Conservation (phyloP, 2,888 invertebrate species). For the Hirtodrosophila confusa region DNA sequence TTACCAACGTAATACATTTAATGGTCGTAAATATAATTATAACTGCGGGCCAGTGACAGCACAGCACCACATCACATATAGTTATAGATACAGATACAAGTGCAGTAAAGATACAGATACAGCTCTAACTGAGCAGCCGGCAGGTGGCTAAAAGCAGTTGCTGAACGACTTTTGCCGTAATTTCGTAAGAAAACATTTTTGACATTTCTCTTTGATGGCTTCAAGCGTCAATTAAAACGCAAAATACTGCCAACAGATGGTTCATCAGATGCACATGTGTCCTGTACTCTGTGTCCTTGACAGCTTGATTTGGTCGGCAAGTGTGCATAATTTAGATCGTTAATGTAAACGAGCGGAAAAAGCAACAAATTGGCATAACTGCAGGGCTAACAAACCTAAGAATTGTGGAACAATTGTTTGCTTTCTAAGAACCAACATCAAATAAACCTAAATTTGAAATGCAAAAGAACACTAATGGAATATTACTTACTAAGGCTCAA, state of each 20-base stretch:
- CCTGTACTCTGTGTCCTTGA: not conserved
- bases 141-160: slow-evolving; percentile 22
- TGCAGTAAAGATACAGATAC: slow-evolving; percentile 2
- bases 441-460: too few species aligned
- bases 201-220: slow-evolving; percentile 45
- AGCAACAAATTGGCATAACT: not conserved
- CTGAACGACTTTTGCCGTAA: slow-evolving; percentile 23
- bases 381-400: too few species aligned
- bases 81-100: slow-evolving; percentile 1
- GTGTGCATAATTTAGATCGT: slow-evolving; percentile 1
- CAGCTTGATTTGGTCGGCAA: not conserved
- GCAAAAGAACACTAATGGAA: too few species aligned
- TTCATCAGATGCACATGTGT: slow-evolving; percentile 4
- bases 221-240: slow-evolving; percentile 51
- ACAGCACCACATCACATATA: not conserved
- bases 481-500: too few species aligned
- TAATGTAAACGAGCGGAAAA: not conserved
- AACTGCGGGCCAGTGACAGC: slow-evolving; percentile 43
- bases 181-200: slow-evolving; percentile 33
- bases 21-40: slow-evolving; percentile 60
- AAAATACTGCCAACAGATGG: slow-evolving; percentile 5
- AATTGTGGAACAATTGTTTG: too few species aligned
- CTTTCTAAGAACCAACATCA: too few species aligned
- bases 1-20: slow-evolving; percentile 57
- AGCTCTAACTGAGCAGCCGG: slow-evolving; percentile 4